phyloP scores from a whole-genome alignment of 1,140 invertebrate species.

The Acromyrmex charruanus region DNA sequence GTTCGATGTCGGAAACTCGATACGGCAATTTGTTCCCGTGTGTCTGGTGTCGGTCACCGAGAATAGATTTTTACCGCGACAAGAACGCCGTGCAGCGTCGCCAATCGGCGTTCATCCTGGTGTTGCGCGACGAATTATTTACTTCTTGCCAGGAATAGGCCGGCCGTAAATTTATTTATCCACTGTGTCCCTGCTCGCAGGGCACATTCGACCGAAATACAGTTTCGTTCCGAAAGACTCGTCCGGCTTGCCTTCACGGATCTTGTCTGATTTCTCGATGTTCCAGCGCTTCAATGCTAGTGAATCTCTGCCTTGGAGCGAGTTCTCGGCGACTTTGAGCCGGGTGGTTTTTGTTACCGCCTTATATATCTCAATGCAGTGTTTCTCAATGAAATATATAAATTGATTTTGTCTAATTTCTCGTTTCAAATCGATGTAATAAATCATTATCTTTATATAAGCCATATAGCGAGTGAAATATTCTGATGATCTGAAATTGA shows the following conservation, averaged over 20 bases:
- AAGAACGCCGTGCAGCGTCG: neutral
- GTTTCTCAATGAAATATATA: constrained; percentile 35
- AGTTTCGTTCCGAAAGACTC: constrained; percentile 46
- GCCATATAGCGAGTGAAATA: neutral
- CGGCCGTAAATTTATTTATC: constrained; percentile 72
- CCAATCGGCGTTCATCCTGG: constrained; percentile 11
- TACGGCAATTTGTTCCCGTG: constrained; percentile 17
- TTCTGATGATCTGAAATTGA: neutral
- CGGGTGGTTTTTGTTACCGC: constrained; percentile 42
- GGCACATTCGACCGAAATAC: constrained; percentile 69
- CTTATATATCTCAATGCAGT: constrained; percentile 40
- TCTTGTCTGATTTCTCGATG: neutral
- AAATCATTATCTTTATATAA: neutral
- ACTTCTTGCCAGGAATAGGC: constrained; percentile 70
- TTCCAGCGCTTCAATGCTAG: constrained; percentile 37
- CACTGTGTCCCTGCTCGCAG: constrained; percentile 55
- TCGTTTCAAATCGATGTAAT: neutral
- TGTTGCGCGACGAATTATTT: constrained; percentile 68
- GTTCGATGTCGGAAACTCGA: constrained; percentile 24
- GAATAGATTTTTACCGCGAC: constrained; percentile 72
- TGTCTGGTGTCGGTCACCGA: constrained; percentile 48
- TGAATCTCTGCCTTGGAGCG: constrained; percentile 11
- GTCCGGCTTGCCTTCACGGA: constrained; percentile 22
- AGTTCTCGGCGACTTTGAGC: constrained; percentile 7
- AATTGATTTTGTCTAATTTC: neutral